Base-by-base conservation (phyloP, 2,888 invertebrate species). In the Agrochola lychnidis region DNA sequence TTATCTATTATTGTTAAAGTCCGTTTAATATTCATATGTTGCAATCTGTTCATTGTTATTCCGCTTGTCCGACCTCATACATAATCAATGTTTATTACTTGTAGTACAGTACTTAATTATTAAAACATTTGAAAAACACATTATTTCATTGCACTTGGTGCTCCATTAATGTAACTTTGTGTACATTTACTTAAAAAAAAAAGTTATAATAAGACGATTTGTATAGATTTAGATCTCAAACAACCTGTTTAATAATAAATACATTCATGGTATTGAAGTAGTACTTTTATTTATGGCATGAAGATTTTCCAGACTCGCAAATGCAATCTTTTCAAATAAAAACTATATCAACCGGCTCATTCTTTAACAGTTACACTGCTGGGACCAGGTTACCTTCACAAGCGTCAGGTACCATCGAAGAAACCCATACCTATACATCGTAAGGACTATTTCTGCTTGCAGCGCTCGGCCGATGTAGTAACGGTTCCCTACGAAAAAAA, bases 201-300 rank as follows among this genome's bases (percentile, higher is more conserved):
- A 62, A 70, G 42, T 57, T 2, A 62, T 30, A 56, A n/a, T 10
- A 36, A 25, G 30, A 70, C 22, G 25, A 72, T 70, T 70, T 81
- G 66, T 73, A 73, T 59, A 67, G 57, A 70, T 53, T 73, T 68
- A 73, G 81, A 77, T 73, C 73, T 73, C 62, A 69, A 62, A 48
- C 19, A 40, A 40, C 62, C 48, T 67, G 70, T 81, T 67, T 19
- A 81, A 53, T 70, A 69, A 77, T 67, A 71, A 77, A 81, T 57
- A 67, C 45, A 73, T 62, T 77, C 22, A 73, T 72, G 70, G 57
- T 73, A 77, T 67, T 40, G 16, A 67, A 67, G 4, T 12, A 4
- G 56, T 42, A 25, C 67, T 81, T 74, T 81, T 59, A 78, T 78
- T 78, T 30, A 68, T 56, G 14, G 3, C 16, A 22, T 7, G 7